A percentile compares a stretch with the other conserved stretches of the same genome.
Evolutionary conservation across 2,888 invertebrate genomes (phyloP).

Genomic region (Oxyteleia sp.): DNA sequence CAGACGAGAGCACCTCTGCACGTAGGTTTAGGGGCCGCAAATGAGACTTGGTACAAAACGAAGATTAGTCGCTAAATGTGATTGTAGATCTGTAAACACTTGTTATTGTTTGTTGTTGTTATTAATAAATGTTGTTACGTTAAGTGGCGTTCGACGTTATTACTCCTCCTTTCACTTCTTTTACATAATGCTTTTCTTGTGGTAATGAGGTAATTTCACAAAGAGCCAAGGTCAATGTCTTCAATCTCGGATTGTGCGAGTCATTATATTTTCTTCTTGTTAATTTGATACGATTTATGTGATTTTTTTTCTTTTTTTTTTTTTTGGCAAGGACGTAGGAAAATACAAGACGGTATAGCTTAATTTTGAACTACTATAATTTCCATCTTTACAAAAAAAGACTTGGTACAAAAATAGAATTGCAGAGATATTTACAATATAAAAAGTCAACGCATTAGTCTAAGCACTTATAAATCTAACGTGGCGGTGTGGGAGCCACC

Average conservation of each 20-base stretch:
- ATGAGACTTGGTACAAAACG: constrained; percentile 34
- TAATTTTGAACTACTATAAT: constrained; percentile 25
- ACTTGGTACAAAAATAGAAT: constrained; percentile 59
- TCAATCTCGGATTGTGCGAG: no score
- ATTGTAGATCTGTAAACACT: constrained; percentile 28
- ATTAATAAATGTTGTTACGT: constrained; percentile 53
- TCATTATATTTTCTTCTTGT: no score
- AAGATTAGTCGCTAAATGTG: constrained; percentile 21
- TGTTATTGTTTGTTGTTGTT: constrained; percentile 34
- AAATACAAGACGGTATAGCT: background rate
- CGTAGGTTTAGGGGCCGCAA: constrained; percentile 18
- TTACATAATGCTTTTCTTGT: no score
- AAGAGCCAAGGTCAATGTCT: no score
- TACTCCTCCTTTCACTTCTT: no score
- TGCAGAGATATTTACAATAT: constrained; percentile 55
- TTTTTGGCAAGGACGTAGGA: no score
- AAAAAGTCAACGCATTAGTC: constrained; percentile 58
- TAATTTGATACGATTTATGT: no score
- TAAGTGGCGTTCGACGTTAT: no score
- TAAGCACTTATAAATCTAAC: constrained; percentile 59
- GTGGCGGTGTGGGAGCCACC: constrained; percentile 35
- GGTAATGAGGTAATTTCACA: no score
- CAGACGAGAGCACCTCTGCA: constrained; percentile 29
- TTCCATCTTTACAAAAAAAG: constrained; percentile 32
- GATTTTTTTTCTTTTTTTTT: no score